phyloP scores from a whole-genome alignment of 1,140 invertebrate species.

The Patella vulgata region DNA sequence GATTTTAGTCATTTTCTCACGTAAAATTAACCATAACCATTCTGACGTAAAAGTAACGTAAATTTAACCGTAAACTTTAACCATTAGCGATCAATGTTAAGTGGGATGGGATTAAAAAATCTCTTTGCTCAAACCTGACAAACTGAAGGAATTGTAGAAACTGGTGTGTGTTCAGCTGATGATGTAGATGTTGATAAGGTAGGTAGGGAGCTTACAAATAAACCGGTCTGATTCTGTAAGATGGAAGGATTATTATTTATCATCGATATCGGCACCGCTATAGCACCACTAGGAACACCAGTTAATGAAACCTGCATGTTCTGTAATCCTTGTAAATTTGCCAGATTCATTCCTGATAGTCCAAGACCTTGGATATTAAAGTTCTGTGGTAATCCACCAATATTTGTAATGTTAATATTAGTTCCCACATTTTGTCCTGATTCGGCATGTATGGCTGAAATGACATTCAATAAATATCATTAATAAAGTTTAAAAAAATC shows the following conservation, averaged over 20 bases:
- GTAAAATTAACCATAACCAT: no score
- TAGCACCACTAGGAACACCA: slow-evolving; percentile 44
- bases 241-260: slow-evolving; percentile 55
- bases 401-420: slow-evolving; percentile 59
- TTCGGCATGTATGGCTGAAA: slow-evolving; percentile 15
- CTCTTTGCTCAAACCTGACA: no score
- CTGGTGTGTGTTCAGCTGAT: background rate
- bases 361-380: slow-evolving; percentile 60
- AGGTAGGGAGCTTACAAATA: slow-evolving; percentile 47
- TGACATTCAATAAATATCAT: no score
- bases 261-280: slow-evolving; percentile 62
- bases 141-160: no score
- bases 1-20: no score
- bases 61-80: no score
- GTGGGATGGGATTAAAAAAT: no score
- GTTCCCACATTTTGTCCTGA: slow-evolving; percentile 30
- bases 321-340: slow-evolving; percentile 74
- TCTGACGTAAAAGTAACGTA: no score
- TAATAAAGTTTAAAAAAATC: no score
- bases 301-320: slow-evolving; percentile 64
- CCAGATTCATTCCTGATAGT: slow-evolving; percentile 78
- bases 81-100: no score
- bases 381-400: slow-evolving; percentile 53
- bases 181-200: slow-evolving; percentile 13
- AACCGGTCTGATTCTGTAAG: slow-evolving; percentile 52